phyloP scores from a whole-genome alignment of 1,140 invertebrate species.

The Semibalanus balanoides region DNA sequence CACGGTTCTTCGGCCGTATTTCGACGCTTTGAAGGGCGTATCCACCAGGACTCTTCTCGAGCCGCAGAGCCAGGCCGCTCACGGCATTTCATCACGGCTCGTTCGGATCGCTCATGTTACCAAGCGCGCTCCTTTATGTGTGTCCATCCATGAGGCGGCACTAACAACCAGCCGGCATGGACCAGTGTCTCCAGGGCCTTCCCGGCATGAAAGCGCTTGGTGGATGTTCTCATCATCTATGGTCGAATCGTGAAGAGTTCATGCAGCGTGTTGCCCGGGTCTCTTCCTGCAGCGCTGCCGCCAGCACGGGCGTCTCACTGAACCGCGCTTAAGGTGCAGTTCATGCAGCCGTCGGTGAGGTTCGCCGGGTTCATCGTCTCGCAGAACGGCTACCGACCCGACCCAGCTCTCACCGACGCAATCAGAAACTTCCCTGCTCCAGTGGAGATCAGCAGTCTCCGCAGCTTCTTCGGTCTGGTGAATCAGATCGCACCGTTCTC shows the following conservation, averaged over 20 bases:
- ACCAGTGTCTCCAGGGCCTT: neutral
- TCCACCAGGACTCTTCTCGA: neutral
- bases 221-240: neutral
- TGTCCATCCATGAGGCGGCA: neutral
- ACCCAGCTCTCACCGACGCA: neutral
- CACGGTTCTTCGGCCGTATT: neutral
- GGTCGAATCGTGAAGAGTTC: neutral
- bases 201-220: neutral
- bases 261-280: neutral
- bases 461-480: slow-evolving; percentile 11
- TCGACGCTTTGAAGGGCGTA: neutral
- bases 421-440: neutral
- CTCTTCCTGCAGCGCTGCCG: neutral
- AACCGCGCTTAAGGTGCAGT: neutral
- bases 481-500: slow-evolving; percentile 10
- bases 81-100: neutral
- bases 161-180: neutral
- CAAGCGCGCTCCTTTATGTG: neutral
- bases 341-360: neutral
- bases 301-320: neutral
- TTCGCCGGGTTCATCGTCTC: neutral
- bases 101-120: neutral
- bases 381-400: neutral
- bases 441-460: slow-evolving; percentile 3
- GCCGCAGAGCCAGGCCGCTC: neutral